Evolutionary conservation across 2,113 vertebrate species (phyloP).

Genomic region (Siniperca chuatsi): DNA sequence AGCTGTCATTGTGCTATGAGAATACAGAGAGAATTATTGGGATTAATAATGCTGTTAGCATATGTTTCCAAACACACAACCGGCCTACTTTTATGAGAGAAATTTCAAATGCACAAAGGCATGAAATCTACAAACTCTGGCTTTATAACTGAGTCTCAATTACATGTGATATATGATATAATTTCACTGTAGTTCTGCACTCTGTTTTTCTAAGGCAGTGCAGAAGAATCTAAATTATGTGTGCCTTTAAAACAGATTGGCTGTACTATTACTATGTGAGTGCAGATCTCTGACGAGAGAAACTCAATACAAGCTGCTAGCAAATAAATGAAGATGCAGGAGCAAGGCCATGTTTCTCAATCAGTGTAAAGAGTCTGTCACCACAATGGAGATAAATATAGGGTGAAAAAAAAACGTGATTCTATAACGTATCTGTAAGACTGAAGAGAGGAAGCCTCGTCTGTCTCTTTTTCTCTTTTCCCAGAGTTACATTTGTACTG

Average conservation of each 20-base stretch:
- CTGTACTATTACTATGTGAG: conserved; percentile 52
- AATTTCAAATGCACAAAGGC: conserved; percentile 31
- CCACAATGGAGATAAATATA: conserved; percentile 80
- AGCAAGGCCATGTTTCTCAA: conserved; percentile 80
- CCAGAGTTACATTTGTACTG: conserved; percentile 51
- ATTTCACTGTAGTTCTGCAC: conserved; percentile 24
- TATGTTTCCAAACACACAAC: conserved; percentile 44
- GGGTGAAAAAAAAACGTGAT: conserved; percentile 36
- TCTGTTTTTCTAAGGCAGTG: conserved; percentile 17
- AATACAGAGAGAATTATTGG: conserved; percentile 49
- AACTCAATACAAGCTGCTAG: conserved; percentile 60
- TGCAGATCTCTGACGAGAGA: conserved; percentile 57
- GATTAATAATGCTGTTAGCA: conserved; percentile 56
- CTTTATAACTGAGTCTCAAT: conserved; percentile 20
- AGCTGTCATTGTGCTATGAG: conserved; percentile 37
- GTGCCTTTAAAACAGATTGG: conserved; percentile 58
- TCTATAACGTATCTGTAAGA: conserved; percentile 38
- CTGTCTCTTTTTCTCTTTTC: conserved; percentile 55
- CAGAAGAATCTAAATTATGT: conserved; percentile 55
- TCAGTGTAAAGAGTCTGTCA: conserved; percentile 77
- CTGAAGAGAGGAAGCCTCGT: conserved; percentile 43
- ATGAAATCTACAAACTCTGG: conserved; percentile 17
- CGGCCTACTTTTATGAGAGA: conserved; percentile 30
- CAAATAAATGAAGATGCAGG: conserved; percentile 80
- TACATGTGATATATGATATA: conserved; percentile 1